These are phyloP conservation scores for Ascidia mentula DNA, from an alignment of 23 tunicate species.

Conservation along the genomic window DNA sequence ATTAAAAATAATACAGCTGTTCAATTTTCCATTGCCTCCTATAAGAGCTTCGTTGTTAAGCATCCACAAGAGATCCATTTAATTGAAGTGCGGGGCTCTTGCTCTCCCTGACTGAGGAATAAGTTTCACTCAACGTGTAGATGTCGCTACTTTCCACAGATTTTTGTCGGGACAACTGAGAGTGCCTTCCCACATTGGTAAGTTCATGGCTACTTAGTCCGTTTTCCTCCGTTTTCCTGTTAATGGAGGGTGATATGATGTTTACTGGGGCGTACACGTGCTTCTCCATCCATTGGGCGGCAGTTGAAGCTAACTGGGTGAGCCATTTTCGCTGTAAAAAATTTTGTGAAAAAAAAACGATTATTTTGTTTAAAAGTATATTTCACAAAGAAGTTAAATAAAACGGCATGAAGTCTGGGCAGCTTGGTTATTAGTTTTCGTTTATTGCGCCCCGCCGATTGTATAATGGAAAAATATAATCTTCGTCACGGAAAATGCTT, in stretches of 20 bases:
- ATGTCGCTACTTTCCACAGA: not conserved
- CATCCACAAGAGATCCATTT: not conserved
- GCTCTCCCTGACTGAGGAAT: not conserved
- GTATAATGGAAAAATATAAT: too few species aligned
- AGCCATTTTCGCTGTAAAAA: constrained; percentile 62
- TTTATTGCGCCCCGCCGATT: too few species aligned
- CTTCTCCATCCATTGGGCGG: constrained; percentile 74
- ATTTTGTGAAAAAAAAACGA: not conserved
- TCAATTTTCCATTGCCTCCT: too few species aligned
- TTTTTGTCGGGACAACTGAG: not conserved
- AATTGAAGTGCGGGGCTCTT: not conserved
- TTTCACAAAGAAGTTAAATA: too few species aligned
- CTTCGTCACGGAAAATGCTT: too few species aligned
- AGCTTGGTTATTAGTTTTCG: too few species aligned
- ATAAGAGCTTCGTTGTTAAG: not conserved
- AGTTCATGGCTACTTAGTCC: not conserved
- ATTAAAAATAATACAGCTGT: too few species aligned
- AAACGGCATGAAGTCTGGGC: too few species aligned
- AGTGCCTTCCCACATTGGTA: not conserved
- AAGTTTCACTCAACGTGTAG: not conserved
- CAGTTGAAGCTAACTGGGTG: constrained; percentile 50
- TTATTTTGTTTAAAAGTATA: too few species aligned
- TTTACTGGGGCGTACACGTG: not conserved
- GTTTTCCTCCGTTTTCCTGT: not conserved
- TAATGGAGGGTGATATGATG: not conserved